Evolutionary conservation across 2,888 invertebrate genomes (phyloP).

Genomic region (Limnephilus marmoratus): DNA sequence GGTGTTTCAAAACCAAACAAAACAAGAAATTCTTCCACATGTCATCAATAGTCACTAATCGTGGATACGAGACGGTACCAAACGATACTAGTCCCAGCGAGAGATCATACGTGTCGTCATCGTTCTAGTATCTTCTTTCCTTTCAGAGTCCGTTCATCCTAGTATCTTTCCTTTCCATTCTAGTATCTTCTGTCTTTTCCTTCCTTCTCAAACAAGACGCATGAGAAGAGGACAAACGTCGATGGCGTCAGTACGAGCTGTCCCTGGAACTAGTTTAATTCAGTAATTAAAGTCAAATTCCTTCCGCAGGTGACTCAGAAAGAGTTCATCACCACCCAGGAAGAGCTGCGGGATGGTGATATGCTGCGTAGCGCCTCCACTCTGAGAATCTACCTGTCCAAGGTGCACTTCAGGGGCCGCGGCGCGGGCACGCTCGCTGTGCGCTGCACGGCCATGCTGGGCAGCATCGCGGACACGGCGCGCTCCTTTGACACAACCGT

Average conservation of each 20-base stretch:
- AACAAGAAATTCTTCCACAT: too few species aligned
- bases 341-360: conserved; percentile 60
- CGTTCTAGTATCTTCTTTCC: too few species aligned
- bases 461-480: conserved; percentile 57
- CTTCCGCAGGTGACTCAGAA: conserved; percentile 50
- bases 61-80: too few species aligned
- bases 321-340: conserved; percentile 45
- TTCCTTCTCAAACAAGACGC: too few species aligned
- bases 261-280: neutral
- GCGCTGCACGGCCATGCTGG: conserved; percentile 61
- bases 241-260: too few species aligned
- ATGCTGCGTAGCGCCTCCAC: conserved; percentile 56
- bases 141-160: too few species aligned
- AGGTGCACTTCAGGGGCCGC: conserved; percentile 59
- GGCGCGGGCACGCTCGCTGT: conserved; percentile 58
- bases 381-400: conserved; percentile 58
- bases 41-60: too few species aligned
- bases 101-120: too few species aligned
- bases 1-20: too few species aligned
- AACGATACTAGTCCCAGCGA: too few species aligned
- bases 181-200: too few species aligned
- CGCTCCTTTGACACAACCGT: conserved; percentile 61
- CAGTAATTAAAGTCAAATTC: neutral
- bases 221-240: neutral
- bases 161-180: too few species aligned